Base-by-base conservation (phyloP, 2,888 invertebrate genomes). In the Napeogenes sylphis region DNA sequence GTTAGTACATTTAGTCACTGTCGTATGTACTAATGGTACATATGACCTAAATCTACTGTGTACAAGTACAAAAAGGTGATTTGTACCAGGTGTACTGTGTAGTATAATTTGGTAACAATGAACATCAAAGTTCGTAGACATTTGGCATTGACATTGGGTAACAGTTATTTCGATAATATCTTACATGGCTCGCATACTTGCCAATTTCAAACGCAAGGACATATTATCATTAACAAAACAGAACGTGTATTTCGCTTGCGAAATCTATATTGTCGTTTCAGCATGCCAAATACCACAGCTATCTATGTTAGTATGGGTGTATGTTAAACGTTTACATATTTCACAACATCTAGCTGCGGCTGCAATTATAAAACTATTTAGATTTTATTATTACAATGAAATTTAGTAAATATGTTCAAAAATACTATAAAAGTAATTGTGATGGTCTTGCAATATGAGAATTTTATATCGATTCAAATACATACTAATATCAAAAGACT, bases 291-390 rank as follows among this genome's bases (percentile, higher is more conserved):
- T 59, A 63, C 59, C 67, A 63, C 64, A 57, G 62, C 59, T 64
- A 64, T 67, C 62, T 64, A 47, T 55, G 56, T 59, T 60, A 47
- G 64, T 76, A 76, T 78, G 78, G 74, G 71, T 80, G 72, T 73
- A 71, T 75, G 71, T 73, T 63, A 72, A 72, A 73, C 67, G 72
- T 81, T 82, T 81, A 80, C 71, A 83, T 64, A 62, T 62, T 78
- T 68, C 75, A 72, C 70, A 67, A 69, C 59, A 55, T 61, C 35
- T 56, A 59, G 47, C 65, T 62, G 65, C 6, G 35, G 35, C 35
- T 35, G 35, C 35, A 35, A 6, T 35, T 6, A 35, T 35, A 35
- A 35, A 35, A 1, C 35, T 4, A 5, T 35, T 35, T 35, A 35
- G 3, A 35, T 35, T 4, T 6, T 6, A 35, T 35, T 35, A 35